Evolutionary conservation across 1,140 invertebrate genomes (phyloP).

Genomic region (Hypsibius dujardini): DNA sequence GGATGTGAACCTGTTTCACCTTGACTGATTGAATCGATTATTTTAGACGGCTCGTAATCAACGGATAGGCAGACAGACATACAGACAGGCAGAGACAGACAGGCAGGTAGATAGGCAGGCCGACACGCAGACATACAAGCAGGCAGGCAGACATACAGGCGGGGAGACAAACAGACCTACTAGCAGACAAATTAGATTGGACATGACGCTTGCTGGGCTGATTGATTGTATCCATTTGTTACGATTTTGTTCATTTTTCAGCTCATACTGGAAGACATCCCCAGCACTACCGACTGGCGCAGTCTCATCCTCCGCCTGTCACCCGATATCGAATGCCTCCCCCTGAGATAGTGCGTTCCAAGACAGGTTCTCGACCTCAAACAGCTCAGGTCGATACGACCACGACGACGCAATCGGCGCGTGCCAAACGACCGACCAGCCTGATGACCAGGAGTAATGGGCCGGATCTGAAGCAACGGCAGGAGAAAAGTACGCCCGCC

Average conservation of each 20-base stretch:
- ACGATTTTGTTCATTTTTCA: not conserved
- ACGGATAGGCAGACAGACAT: no score
- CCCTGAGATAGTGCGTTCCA: not conserved
- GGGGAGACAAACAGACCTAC: no score
- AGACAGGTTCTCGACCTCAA: not conserved
- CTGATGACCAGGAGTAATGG: not conserved
- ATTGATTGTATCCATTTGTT: not conserved
- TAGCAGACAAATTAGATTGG: no score
- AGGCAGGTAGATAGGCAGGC: no score
- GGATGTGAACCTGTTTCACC: no score
- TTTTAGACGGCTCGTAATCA: no score
- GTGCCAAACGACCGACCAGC: conserved; percentile 4
- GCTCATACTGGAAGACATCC: not conserved
- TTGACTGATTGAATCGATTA: no score
- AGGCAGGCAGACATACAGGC: no score
- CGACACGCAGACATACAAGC: no score
- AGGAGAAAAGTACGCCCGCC: not conserved
- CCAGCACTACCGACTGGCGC: not conserved
- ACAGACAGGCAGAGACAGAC: no score
- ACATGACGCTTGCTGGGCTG: no score
- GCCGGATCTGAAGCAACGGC: not conserved
- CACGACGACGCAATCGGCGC: not conserved
- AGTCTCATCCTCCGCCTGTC: conserved; percentile 6
- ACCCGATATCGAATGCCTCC: not conserved
- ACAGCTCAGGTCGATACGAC: not conserved